A percentile compares a stretch with the other conserved stretches of the same genome.
Conservation (phyloP, 2,888 invertebrate genomes). For the Andrena bucephala region DNA sequence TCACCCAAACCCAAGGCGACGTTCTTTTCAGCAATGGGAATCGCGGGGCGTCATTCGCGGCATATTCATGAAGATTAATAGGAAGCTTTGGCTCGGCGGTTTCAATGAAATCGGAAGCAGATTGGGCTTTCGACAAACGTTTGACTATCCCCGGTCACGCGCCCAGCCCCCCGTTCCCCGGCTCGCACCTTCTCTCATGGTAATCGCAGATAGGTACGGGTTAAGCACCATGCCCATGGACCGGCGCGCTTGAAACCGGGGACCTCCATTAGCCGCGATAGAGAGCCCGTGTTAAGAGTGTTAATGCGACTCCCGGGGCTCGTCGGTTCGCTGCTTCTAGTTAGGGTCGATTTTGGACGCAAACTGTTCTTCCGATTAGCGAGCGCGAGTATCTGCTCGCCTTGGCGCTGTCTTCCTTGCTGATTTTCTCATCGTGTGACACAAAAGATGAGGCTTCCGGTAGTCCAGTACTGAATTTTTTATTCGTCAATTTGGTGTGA, state of each 20-base stretch:
- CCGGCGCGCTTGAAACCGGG: slow-evolving; percentile 67
- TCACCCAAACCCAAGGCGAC: neutral
- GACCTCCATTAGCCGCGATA: slow-evolving; percentile 80
- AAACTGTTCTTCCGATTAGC: slow-evolving; percentile 70
- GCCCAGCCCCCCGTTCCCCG: slow-evolving; percentile 61
- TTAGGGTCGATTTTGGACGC: slow-evolving; percentile 68
- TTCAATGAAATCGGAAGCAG: slow-evolving; percentile 63
- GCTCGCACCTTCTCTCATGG: slow-evolving; percentile 72
- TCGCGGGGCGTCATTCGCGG: slow-evolving; percentile 8
- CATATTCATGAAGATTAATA: slow-evolving; percentile 22
- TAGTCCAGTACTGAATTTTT: neutral
- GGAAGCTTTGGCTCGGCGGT: slow-evolving; percentile 15
- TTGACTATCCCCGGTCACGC: slow-evolving; percentile 71
- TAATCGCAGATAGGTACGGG: slow-evolving; percentile 77
- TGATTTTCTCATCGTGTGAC: neutral
- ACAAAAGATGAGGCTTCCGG: neutral
- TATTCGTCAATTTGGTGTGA: neutral
- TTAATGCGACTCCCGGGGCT: slow-evolving; percentile 76
- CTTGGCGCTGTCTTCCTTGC: slow-evolving; percentile 13
- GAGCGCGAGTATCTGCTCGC: slow-evolving; percentile 38
- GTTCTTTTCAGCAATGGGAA: neutral
- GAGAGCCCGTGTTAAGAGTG: slow-evolving; percentile 78
- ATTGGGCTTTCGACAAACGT: slow-evolving; percentile 75
- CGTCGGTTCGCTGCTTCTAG: slow-evolving; percentile 61
- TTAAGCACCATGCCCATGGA: slow-evolving; percentile 75